Conservation (phyloP, 2,888 invertebrate genomes). For the Mesorhabditis spiculigera region DNA sequence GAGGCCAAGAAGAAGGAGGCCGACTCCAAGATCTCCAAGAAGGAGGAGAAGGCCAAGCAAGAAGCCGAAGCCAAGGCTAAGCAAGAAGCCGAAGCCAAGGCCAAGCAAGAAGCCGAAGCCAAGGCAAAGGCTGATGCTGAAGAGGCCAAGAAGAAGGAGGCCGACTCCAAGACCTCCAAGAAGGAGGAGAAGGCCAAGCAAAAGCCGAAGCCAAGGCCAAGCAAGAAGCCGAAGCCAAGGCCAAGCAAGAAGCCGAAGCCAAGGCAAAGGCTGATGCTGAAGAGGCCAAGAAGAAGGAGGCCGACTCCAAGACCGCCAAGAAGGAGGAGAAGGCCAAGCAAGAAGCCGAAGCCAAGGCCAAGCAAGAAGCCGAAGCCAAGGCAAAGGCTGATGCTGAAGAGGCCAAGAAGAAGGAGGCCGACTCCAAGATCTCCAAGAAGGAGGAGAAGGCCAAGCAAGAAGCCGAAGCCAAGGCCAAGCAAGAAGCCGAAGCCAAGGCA, state of each 20-base stretch:
- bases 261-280: neutral
- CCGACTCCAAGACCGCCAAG: neutral
- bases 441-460: slow-evolving; percentile 12
- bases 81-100: slow-evolving; percentile 2
- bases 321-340: neutral
- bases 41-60: neutral
- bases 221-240: neutral
- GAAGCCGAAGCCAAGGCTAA: neutral
- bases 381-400: slow-evolving; percentile 8
- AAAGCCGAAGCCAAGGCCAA: neutral
- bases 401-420: slow-evolving; percentile 16
- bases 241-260: neutral
- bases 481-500: no score
- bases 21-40: neutral
- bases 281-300: neutral
- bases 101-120: neutral
- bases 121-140: neutral
- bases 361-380: neutral
- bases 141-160: slow-evolving; percentile 1
- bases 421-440: slow-evolving; percentile 19
- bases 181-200: neutral
- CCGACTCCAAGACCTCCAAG: neutral
- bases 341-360: neutral
- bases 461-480: neutral
- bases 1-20: neutral